A percentile compares a stretch with the other conserved stretches of the same genome.
phyloP scores from a whole-genome alignment of 2,113 vertebrate genomes.

The Poeciliopsis turrubarensis region DNA sequence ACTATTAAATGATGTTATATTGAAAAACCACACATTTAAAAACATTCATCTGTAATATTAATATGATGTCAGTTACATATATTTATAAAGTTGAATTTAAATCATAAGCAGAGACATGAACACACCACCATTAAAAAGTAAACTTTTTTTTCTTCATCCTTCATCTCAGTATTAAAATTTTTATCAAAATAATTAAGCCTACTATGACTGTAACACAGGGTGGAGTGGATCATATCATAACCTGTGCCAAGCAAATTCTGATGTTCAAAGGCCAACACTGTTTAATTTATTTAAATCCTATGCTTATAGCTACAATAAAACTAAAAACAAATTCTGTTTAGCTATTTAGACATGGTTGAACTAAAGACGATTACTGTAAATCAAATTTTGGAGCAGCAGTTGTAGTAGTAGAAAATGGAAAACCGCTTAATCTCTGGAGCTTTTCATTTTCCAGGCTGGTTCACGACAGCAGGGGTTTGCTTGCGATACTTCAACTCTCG shows the following conservation, averaged over 20 bases:
- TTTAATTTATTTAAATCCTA: neutral
- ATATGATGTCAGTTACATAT: neutral
- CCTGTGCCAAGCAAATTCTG: neutral
- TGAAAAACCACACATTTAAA: neutral
- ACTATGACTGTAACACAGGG: neutral
- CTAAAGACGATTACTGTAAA: neutral
- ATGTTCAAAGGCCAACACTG: neutral
- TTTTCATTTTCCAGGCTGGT: slow-evolving; percentile 30
- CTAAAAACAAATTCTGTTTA: neutral
- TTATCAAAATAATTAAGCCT: neutral
- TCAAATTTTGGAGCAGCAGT: neutral
- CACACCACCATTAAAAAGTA: neutral
- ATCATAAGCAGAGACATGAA: neutral
- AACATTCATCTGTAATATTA: neutral
- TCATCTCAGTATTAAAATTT: neutral
- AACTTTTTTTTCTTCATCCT: neutral
- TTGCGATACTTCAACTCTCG: slow-evolving; percentile 44
- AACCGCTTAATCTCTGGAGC: no score
- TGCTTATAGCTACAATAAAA: neutral
- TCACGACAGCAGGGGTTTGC: neutral
- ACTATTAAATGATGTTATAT: neutral
- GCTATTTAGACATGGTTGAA: neutral
- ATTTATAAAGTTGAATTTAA: neutral
- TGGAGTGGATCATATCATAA: neutral
- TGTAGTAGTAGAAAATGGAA: no score